Conservation (phyloP, 2,113 vertebrate genomes). For the Anas platyrhynchos region DNA sequence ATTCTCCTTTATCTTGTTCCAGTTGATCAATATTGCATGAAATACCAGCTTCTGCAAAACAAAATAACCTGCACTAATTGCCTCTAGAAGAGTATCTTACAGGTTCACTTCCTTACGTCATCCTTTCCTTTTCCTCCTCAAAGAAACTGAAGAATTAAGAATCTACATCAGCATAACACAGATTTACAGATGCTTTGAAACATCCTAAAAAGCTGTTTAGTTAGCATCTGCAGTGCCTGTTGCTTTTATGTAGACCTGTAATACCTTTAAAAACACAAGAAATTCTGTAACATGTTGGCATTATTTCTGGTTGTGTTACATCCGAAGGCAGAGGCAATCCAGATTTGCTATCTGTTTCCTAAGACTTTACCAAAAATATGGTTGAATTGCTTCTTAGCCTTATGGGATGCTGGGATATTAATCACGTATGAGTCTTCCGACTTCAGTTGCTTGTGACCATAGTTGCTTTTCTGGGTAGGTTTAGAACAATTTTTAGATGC, state of each 20-base stretch:
- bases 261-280: background rate
- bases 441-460: background rate
- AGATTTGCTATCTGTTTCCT: background rate
- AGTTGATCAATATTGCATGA: background rate
- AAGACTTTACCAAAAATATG: background rate
- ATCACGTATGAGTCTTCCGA: background rate
- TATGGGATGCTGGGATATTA: background rate
- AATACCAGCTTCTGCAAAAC: background rate
- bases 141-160: conserved; percentile 4
- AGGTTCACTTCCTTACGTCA: background rate
- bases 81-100: background rate
- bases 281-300: background rate
- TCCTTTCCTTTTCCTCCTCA: background rate
- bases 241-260: background rate
- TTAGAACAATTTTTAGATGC: background rate
- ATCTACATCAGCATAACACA: background rate
- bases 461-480: background rate
- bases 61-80: background rate
- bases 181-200: background rate
- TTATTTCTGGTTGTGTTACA: background rate
- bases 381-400: background rate
- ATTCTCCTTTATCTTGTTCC: background rate
- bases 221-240: background rate
- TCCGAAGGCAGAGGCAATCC: background rate
- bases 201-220: background rate